A percentile compares a stretch with the other conserved stretches of the same genome.
phyloP scores from a whole-genome alignment of 2,888 invertebrate species.

The Epistrophe eligans region DNA sequence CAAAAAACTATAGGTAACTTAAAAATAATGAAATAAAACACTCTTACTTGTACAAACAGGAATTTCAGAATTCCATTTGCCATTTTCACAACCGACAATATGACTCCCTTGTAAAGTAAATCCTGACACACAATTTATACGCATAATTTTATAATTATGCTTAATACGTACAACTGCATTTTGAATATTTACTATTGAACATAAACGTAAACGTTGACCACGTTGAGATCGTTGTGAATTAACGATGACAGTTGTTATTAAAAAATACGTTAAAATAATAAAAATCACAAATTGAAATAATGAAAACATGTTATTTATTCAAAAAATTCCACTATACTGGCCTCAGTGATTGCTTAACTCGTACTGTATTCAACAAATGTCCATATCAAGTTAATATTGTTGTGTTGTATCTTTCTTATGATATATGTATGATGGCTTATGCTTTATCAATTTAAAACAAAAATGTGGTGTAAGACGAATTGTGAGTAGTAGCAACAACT shows the following conservation, averaged over 20 bases:
- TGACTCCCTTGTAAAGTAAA: conserved; percentile 76
- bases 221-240: conserved; percentile 34
- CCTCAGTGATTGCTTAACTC: conserved; percentile 21
- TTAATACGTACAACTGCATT: conserved; percentile 23
- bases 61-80: conserved; percentile 88
- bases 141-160: conserved; percentile 69
- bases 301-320: not conserved
- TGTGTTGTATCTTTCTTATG: not conserved
- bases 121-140: conserved; percentile 75
- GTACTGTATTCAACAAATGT: not conserved
- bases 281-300: not conserved
- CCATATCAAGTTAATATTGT: not conserved
- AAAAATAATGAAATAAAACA: not conserved
- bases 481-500: too few species aligned
- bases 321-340: not conserved
- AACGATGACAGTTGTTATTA: not conserved
- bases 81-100: conserved; percentile 81
- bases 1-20: too few species aligned
- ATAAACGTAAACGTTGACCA: conserved; percentile 20
- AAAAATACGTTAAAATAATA: conserved; percentile 1
- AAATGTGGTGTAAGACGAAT: too few species aligned
- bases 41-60: conserved; percentile 91
- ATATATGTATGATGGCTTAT: too few species aligned
- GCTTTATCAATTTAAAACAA: conserved; percentile 11
- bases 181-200: conserved; percentile 34